Percentiles rank a stretch among this genome's conserved stretches.
phyloP scores from a whole-genome alignment of 2,888 invertebrate species.

The Macaria notata region DNA sequence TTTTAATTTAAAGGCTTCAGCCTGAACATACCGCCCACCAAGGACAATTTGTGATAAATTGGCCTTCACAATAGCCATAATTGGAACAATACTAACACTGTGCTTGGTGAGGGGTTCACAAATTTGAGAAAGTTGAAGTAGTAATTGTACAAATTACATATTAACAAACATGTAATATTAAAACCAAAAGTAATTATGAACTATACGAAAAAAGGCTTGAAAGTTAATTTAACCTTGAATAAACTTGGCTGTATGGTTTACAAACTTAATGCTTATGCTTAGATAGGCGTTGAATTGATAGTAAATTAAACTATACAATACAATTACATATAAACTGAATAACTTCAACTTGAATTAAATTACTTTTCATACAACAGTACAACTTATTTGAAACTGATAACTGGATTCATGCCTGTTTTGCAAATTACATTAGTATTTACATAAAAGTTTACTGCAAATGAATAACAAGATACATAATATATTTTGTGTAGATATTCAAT shows the following conservation, averaged over 20 bases:
- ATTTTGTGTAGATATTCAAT: too few relatives aligned
- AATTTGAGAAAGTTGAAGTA: background rate
- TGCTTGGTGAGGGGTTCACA: background rate
- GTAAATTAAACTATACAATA: too few relatives aligned
- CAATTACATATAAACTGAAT: background rate
- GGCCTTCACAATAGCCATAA: background rate
- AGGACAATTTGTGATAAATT: background rate
- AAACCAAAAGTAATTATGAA: background rate
- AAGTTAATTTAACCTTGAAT: background rate
- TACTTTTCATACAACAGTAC: too few relatives aligned
- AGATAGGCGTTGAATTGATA: too few relatives aligned
- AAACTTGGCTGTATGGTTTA: background rate
- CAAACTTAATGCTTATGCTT: background rate
- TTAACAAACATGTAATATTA: background rate
- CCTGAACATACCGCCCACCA: background rate
- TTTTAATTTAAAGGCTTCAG: background rate
- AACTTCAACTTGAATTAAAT: background rate
- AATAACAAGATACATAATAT: too few relatives aligned
- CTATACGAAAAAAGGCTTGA: background rate
- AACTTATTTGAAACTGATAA: too few relatives aligned
- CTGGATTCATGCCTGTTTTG: too few relatives aligned
- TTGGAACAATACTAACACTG: background rate
- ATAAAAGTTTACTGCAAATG: too few relatives aligned
- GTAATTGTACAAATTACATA: background rate
- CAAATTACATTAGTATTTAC: too few relatives aligned